Base-by-base conservation (phyloP, 2,888 invertebrate genomes). In the Agrilus biguttatus region DNA sequence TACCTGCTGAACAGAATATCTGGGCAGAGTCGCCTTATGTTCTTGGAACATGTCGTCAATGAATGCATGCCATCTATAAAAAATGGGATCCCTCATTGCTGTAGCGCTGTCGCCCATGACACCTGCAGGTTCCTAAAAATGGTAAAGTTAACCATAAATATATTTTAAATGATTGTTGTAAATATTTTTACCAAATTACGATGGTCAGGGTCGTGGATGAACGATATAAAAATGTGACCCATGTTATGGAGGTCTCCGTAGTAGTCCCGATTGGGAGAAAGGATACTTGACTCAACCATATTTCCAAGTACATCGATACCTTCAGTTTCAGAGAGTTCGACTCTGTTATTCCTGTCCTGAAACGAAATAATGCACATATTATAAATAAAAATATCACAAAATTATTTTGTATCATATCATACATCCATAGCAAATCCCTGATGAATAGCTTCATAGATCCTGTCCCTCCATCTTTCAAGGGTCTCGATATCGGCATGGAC, bases 21-120 rank as follows among this genome's bases (percentile, higher is more conserved):
- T 71, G 0, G 78, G 68, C 21, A 89, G 66, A 12, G 77, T 78
- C 46, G 70, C 69, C 65, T 89, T 89, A 65, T 80, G 79, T 49
- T 78, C 72, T 51, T 77, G 74, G 72, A 88, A 88, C 28, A 89
- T 67, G 51, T 84, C 80, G 54, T 89, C 84, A 19, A 88, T 70
- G 59, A 77, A 82, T 0, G 81, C 74, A 57, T 90, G 89, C 84
- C 83, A 88, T 58, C 84, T 78, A 68, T 88, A 89, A 71, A 89
- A 89, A 14, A 83, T 67, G 0, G 89, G 88, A 65, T 90, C 90
- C 2, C 89, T 71, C 87, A 89, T 88, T 0, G 88, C 84, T 0
- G 87, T 87, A 0, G 85, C 76, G 0, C 83, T 77, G 57, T 88
- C 88, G 0, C 86, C 87, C 76, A 89, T 88, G 23, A 86, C 81